phyloP scores from a whole-genome alignment of 2,113 vertebrate genomes.

The Ailurus styani region DNA sequence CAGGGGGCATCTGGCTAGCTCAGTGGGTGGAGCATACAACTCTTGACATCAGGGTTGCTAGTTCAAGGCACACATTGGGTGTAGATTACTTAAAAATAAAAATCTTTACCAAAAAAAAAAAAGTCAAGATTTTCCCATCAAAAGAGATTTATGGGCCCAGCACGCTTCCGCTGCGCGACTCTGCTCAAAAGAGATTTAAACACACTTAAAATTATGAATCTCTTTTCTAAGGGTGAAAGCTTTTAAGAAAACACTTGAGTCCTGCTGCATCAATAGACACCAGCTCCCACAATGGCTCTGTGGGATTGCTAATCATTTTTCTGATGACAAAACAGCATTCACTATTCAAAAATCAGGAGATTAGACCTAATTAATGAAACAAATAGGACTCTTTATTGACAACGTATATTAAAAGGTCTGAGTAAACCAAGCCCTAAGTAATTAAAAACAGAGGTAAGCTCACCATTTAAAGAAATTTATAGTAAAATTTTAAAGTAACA shows the following conservation, averaged over 20 bases:
- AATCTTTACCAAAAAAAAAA: background rate
- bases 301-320: background rate
- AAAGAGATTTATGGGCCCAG: background rate
- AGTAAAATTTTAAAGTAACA: background rate
- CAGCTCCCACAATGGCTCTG: background rate
- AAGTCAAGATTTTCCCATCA: background rate
- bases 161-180: too few relatives aligned
- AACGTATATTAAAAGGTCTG: background rate
- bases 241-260: background rate
- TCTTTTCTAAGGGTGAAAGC: background rate
- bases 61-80: background rate
- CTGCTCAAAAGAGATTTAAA: slow-evolving; percentile 15
- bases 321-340: background rate
- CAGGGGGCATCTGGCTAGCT: background rate
- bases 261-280: background rate
- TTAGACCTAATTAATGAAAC: background rate
- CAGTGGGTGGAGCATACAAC: background rate
- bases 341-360: background rate
- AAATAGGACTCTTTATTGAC: background rate
- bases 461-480: background rate
- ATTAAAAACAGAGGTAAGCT: background rate
- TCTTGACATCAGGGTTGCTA: background rate
- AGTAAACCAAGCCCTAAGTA: background rate
- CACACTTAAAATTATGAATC: background rate
- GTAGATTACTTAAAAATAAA: background rate